phyloP scores from a whole-genome alignment of 2,888 invertebrate species.

The Osmoderma eremita region DNA sequence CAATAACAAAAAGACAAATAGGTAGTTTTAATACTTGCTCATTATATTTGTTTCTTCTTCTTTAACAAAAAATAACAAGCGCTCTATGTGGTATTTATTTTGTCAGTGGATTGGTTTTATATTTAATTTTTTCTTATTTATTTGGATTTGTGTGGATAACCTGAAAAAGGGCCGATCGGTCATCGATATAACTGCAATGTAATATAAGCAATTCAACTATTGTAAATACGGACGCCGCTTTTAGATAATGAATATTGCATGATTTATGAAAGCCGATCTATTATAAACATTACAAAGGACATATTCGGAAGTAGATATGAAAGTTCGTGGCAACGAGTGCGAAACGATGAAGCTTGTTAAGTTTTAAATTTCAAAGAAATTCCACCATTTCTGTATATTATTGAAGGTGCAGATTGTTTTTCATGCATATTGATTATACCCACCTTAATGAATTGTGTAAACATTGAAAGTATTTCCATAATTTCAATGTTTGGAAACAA shows the following conservation, averaged over 20 bases:
- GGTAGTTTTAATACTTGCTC: neutral
- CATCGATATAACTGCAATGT: constrained; percentile 4
- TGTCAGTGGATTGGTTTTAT: neutral
- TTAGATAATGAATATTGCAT: constrained; percentile 4
- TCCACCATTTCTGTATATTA: no score
- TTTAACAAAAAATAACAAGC: neutral
- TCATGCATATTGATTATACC: no score
- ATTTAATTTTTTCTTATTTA: neutral
- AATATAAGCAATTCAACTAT: constrained; percentile 6
- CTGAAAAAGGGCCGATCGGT: neutral
- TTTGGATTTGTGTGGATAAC: neutral
- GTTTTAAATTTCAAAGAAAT: no score
- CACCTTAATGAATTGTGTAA: no score
- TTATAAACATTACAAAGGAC: no score
- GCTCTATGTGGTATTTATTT: neutral
- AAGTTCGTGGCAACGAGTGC: no score
- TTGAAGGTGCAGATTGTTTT: no score
- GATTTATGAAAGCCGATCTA: no score
- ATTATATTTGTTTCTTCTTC: constrained; percentile 16
- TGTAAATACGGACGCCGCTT: constrained; percentile 1
- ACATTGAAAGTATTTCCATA: no score
- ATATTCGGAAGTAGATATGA: no score
- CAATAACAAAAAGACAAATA: constrained; percentile 2
- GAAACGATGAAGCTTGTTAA: no score
- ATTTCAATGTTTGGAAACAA: no score